Conservation (phyloP, 2,888 invertebrate genomes). For the Heliconius aoede region DNA sequence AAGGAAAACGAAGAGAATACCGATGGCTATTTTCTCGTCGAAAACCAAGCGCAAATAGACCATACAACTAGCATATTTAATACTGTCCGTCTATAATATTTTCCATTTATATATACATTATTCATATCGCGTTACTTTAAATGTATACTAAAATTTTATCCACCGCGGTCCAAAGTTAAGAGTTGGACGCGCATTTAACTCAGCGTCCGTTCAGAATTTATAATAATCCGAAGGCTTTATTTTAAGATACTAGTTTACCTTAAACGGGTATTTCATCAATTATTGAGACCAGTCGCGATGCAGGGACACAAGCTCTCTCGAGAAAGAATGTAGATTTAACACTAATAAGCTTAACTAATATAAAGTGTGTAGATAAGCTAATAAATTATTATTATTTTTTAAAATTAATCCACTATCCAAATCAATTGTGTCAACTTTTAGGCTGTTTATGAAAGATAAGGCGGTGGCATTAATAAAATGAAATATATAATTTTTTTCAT, state of each 20-base stretch:
- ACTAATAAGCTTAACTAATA: background rate
- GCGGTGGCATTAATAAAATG: too few species aligned
- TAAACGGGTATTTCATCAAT: background rate
- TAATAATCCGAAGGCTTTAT: conserved; percentile 6
- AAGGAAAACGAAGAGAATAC: background rate
- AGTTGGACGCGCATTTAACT: conserved; percentile 23
- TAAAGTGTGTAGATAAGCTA: too few species aligned
- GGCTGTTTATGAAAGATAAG: too few species aligned
- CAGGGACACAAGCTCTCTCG: background rate
- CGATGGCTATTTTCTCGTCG: background rate
- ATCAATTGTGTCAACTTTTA: too few species aligned
- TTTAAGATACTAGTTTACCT: conserved; percentile 2
- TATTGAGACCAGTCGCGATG: background rate
- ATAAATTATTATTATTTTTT: too few species aligned
- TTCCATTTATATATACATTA: conserved; percentile 17
- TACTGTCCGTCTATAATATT: background rate
- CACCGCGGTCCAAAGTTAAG: conserved; percentile 12
- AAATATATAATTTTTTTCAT: too few species aligned
- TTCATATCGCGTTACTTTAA: conserved; percentile 18
- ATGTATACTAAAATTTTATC: conserved; percentile 25
- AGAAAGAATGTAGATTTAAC: background rate
- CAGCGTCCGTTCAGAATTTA: conserved; percentile 13
- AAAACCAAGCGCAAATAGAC: background rate
- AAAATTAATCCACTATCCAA: too few species aligned
- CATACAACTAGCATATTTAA: background rate